Conservation (phyloP, 2,113 vertebrate genomes). For the Chlorodrepanis virens region DNA sequence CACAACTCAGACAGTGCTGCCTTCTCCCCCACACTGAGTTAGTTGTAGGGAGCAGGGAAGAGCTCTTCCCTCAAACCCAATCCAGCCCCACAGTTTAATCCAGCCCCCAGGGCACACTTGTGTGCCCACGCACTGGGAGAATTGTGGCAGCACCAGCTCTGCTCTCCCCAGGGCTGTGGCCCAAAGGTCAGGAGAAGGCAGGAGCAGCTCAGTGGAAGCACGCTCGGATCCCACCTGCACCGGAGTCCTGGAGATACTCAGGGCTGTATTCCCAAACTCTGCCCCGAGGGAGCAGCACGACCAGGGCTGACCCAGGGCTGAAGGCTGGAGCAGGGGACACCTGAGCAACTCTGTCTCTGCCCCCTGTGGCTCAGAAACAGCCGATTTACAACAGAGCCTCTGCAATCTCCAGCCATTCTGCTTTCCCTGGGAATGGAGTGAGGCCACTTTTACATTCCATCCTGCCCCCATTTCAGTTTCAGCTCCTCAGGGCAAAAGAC, state of each 20-base stretch:
- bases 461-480: background rate
- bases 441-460: background rate
- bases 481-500: background rate
- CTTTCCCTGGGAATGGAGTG: background rate
- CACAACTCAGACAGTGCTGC: background rate
- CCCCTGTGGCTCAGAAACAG: background rate
- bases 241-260: background rate
- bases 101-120: background rate
- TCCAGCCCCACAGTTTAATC: background rate
- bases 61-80: background rate
- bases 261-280: background rate
- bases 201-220: background rate
- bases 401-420: background rate
- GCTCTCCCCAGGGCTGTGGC: background rate
- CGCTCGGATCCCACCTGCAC: background rate
- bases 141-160: background rate
- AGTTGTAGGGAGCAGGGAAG: background rate
- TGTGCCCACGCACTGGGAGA: accelerated
- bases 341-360: background rate
- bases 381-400: background rate
- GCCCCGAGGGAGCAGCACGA: background rate
- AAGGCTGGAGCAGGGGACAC: background rate
- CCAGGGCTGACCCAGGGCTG: background rate
- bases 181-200: background rate
- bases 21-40: background rate